These are phyloP conservation scores for Mesopsocus fuscifrons DNA, from an alignment of 2,888 invertebrate species.

Conservation along the genomic window DNA sequence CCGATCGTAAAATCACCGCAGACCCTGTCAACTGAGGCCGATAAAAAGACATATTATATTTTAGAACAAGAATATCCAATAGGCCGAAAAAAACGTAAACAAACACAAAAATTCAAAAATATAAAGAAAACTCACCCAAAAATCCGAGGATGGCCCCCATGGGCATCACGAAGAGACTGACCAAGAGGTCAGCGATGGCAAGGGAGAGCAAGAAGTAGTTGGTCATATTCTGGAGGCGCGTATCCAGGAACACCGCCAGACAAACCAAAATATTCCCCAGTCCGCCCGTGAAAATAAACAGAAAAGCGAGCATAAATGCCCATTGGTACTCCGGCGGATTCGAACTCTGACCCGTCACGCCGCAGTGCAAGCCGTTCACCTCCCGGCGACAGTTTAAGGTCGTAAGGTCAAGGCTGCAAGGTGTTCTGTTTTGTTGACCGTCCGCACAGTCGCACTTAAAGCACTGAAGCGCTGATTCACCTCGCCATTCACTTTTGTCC, in stretches of 20 bases:
- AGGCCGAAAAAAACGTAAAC: too few species aligned
- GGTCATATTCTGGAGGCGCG: constrained; percentile 80
- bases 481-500: not conserved
- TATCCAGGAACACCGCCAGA: constrained; percentile 77
- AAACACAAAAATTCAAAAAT: not conserved
- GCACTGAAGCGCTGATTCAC: not conserved
- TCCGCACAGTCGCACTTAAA: not conserved
- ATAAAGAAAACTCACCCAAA: constrained; percentile 46
- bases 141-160: constrained; percentile 85
- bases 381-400: not conserved
- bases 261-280: constrained; percentile 86
- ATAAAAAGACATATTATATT: too few species aligned
- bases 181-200: constrained; percentile 83
- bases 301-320: constrained; percentile 65
- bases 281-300: constrained; percentile 75
- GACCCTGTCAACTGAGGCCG: too few species aligned
- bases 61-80: too few species aligned
- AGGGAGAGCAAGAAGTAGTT: constrained; percentile 88
- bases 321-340: constrained; percentile 38
- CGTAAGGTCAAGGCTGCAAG: not conserved
- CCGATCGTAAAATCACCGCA: too few species aligned
- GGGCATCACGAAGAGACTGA: constrained; percentile 90
- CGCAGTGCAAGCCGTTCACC: not conserved
- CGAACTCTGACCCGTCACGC: not conserved
- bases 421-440: not conserved